Conservation (phyloP, 2,888 invertebrate genomes). For the Leptopterna dolabrata region DNA sequence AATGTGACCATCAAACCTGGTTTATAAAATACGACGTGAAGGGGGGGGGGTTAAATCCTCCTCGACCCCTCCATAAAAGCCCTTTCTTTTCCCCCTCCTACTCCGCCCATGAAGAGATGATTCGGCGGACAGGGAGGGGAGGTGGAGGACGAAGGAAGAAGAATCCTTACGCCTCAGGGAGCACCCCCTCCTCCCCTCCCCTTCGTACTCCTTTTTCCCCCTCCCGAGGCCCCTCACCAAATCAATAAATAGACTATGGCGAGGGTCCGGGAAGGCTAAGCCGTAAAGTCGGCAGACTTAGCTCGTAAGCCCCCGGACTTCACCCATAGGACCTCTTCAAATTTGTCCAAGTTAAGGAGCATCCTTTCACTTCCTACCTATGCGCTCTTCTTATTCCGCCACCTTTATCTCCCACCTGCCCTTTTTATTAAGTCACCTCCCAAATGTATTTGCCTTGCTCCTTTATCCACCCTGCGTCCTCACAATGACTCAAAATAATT, state of each 20-base stretch:
- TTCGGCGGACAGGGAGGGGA: background rate
- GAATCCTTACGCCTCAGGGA: background rate
- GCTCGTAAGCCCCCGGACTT: conserved; percentile 57
- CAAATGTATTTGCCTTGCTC: background rate
- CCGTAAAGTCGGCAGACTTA: conserved; percentile 60
- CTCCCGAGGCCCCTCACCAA: conserved; percentile 35
- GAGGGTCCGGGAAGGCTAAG: conserved; percentile 55
- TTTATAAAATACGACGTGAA: too few species aligned
- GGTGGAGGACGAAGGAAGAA: conserved; percentile 28
- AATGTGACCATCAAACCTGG: too few species aligned
- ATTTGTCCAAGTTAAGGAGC: conserved; percentile 61
- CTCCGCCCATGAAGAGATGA: background rate
- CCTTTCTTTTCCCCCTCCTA: background rate
- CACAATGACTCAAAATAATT: too few species aligned
- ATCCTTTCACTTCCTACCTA: conserved; percentile 59
- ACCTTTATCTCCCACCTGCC: background rate
- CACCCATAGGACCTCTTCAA: conserved; percentile 59
- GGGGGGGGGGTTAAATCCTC: conserved; percentile 13
- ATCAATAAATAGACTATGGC: conserved; percentile 56
- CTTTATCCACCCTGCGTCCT: too few species aligned
- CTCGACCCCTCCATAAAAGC: background rate
- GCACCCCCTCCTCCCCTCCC: background rate
- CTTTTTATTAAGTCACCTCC: background rate
- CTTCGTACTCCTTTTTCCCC: background rate
- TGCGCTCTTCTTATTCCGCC: conserved; percentile 19